A percentile compares a stretch with the other conserved stretches of the same genome.
These are phyloP conservation scores for Lepilemur ruficaudatus DNA, from an alignment of 2,797 vertebrate genomes.

Conservation along the genomic window DNA sequence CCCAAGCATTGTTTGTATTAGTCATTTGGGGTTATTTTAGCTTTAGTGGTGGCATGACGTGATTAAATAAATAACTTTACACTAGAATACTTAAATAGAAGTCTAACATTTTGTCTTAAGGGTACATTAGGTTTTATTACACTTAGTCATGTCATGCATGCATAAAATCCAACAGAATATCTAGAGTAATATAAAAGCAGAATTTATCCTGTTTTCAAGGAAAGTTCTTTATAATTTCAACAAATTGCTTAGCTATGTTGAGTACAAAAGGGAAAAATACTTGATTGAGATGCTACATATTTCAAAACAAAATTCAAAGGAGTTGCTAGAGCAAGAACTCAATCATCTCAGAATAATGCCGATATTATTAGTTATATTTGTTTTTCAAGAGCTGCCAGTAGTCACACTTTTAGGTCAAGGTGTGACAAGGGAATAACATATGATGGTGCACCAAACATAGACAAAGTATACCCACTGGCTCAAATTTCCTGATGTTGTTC, in stretches of 20 bases:
- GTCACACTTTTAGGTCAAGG: neutral
- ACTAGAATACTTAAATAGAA: neutral
- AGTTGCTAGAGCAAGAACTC: constrained; percentile 28
- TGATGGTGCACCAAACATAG: neutral
- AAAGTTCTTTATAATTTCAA: constrained; percentile 32
- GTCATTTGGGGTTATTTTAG: neutral
- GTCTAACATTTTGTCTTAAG: constrained; percentile 36
- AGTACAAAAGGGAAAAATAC: neutral
- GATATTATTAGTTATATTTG: neutral
- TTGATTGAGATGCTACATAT: neutral
- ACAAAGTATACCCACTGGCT: neutral
- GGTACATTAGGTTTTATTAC: constrained; percentile 32
- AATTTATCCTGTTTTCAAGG: constrained; percentile 30
- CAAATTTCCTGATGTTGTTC: neutral
- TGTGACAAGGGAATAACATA: neutral
- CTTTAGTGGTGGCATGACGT: neutral
- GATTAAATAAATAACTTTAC: constrained; percentile 36
- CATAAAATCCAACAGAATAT: constrained; percentile 30
- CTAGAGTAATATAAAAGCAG: constrained; percentile 40
- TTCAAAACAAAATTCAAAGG: constrained; percentile 41
- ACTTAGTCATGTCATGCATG: neutral
- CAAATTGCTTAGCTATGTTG: neutral
- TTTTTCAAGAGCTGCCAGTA: neutral
- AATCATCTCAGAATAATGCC: neutral
- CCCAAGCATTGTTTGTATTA: neutral